phyloP scores from a whole-genome alignment of 1,140 invertebrate genomes.

The Drosophila sturtevanti region DNA sequence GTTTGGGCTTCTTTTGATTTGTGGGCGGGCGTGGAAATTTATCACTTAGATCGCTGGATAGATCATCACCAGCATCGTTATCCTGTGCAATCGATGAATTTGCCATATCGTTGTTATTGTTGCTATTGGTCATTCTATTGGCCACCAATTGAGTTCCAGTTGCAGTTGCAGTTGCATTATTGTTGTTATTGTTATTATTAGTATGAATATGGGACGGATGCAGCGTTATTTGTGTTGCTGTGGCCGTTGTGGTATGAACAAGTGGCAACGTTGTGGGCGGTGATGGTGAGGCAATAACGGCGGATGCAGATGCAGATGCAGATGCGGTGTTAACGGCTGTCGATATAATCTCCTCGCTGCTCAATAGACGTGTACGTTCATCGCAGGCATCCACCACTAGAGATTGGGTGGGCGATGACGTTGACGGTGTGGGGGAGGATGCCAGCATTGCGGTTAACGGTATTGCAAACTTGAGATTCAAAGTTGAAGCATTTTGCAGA shows the following conservation, averaged over 20 bases:
- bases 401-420: slow-evolving; percentile 11
- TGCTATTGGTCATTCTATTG: slow-evolving; percentile 38
- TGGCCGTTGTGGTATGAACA: slow-evolving; percentile 57
- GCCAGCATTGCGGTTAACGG: slow-evolving; percentile 59
- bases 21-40: slow-evolving; percentile 66
- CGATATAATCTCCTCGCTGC: slow-evolving; percentile 33
- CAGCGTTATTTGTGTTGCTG: slow-evolving; percentile 22
- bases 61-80: slow-evolving; percentile 45
- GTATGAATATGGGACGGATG: slow-evolving; percentile 14
- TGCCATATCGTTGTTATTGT: slow-evolving; percentile 49
- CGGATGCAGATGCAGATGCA: slow-evolving; percentile 22
- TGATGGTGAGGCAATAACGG: slow-evolving; percentile 20
- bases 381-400: slow-evolving; percentile 44
- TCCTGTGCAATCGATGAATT: slow-evolving; percentile 1
- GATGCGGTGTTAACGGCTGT: slow-evolving; percentile 13
- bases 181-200: slow-evolving; percentile 52
- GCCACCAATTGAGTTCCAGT: slow-evolving; percentile 37
- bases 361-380: slow-evolving; percentile 62
- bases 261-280: slow-evolving; percentile 65
- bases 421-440: slow-evolving; percentile 19
- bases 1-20: slow-evolving; percentile 69
- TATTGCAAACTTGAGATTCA: slow-evolving; percentile 31
- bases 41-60: slow-evolving; percentile 70
- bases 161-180: slow-evolving; percentile 33
- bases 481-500: slow-evolving; percentile 46